Conservation (phyloP, 2,797 vertebrate genomes). For the Cyprinella venusta region DNA sequence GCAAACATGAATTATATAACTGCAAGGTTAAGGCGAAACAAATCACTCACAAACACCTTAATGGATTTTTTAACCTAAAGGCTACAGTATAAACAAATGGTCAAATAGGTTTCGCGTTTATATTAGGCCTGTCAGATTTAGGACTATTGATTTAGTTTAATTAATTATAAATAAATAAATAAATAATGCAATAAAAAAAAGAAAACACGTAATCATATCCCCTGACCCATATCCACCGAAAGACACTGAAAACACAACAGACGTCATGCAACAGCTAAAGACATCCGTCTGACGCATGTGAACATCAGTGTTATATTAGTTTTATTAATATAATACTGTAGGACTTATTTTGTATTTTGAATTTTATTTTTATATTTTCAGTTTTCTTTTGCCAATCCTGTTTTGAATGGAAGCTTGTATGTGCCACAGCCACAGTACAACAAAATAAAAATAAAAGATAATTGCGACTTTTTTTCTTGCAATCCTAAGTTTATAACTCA, state of each 20-base stretch:
- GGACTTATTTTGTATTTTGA: not conserved
- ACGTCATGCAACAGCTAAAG: not conserved
- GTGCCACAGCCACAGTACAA: not conserved
- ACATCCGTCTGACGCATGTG: not conserved
- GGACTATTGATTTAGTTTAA: not conserved
- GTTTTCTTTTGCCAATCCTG: not conserved
- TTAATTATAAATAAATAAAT: not conserved
- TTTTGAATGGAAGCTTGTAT: not conserved
- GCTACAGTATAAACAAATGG: not conserved
- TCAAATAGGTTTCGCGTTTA: not conserved
- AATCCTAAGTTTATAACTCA: not conserved
- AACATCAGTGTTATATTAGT: not conserved
- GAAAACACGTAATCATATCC: not conserved
- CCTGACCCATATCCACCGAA: not conserved
- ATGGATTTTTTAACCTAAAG: not conserved
- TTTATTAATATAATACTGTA: not conserved
- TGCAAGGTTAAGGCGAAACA: not conserved
- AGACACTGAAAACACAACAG: not conserved
- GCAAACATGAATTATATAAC: conserved; percentile 13
- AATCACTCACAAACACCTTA: not conserved
- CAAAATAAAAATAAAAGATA: not conserved
- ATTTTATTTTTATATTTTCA: not conserved
- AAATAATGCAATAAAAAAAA: not conserved
- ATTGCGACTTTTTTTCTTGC: not conserved
- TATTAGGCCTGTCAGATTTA: not conserved